Base-by-base conservation (phyloP, 2,888 invertebrate genomes). In the Torymus tubicola region DNA sequence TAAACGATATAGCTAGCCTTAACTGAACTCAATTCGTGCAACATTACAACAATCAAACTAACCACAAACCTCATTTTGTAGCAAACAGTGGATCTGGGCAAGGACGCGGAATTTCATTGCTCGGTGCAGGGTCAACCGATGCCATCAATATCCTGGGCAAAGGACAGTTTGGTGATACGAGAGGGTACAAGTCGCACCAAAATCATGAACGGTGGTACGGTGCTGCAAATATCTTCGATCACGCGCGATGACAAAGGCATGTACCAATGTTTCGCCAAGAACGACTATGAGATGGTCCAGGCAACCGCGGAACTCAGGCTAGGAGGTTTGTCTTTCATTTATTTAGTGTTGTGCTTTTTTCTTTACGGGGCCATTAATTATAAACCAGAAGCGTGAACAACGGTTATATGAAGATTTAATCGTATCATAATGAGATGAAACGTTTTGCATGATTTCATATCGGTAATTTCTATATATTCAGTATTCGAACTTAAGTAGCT, bases 201-300 rank as follows among this genome's bases (percentile, higher is more conserved):
- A 81, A 88, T 91, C 69, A 86, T 85, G 8, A 88, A 87, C 77
- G 88, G 89, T 55, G 90, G 91, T 8, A 89, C 90, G 61, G 88
- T 86, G 24, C 86, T 92, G 42, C 86, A 87, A 73, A 91, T 94
- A 65, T 88, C 90, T 8, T 88, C 91, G 14, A 92, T 97, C 70
- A 94, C 95, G 84, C 94, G 95, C 85, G 95, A 95, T 79, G 97
- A 98, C 90, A 94, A 95, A 80, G 98, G 98, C 61, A 95, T 97
- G 94, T 98, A 97, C 91, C 98, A 98, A 88, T 98, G 98, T 90
- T 94, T 97, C 85, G 96, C 95, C 8, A 94, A 95, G 87, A 96
- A 96, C 87, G 95, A 95, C 84, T 95, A 95, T 91, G 96, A 97
- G 88, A 96, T 96, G 91, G 94, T 95, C 16, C 96, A 96, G 89